Evolutionary conservation across 1,140 invertebrate genomes (phyloP).

Genomic region (Eurosta solidaginis): DNA sequence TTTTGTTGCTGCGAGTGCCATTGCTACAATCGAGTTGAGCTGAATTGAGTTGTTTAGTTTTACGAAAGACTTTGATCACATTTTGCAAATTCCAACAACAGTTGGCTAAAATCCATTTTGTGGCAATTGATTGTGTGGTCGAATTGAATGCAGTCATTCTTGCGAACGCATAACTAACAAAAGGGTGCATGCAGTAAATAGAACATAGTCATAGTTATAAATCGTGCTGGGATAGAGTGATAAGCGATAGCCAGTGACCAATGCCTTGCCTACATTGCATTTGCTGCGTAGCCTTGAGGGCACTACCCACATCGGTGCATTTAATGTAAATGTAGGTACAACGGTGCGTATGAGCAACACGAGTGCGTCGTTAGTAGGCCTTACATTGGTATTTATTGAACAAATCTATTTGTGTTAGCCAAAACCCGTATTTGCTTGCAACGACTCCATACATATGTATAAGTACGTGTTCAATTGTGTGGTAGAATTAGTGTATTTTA

Average conservation of each 20-base stretch:
- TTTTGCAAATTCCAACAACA: conserved; percentile 20
- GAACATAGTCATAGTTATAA: not conserved
- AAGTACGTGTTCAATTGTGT: not conserved
- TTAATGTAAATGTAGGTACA: not conserved
- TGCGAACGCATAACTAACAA: not conserved
- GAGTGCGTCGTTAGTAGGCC: not conserved
- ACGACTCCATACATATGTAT: not conserved
- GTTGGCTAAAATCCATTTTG: conserved; percentile 23
- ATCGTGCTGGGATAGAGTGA: conserved; percentile 17
- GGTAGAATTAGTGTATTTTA: not conserved
- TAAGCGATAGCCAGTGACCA: conserved; percentile 17
- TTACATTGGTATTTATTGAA: not conserved
- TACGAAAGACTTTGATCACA: conserved; percentile 20
- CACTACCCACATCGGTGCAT: not conserved
- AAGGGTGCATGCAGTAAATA: not conserved
- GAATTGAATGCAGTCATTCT: not conserved
- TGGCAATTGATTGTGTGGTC: conserved; percentile 21
- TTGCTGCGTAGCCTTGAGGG: not conserved
- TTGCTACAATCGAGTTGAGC: not conserved
- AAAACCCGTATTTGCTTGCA: too few relatives aligned
- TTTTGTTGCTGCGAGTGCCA: not conserved
- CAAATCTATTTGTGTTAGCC: conserved; percentile 5
- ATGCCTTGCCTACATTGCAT: conserved; percentile 1
- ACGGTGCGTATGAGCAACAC: not conserved
- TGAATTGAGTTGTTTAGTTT: not conserved